These are phyloP conservation scores for Heterocephalus glaber DNA, from an alignment of 2,113 vertebrate genomes.

Conservation along the genomic window DNA sequence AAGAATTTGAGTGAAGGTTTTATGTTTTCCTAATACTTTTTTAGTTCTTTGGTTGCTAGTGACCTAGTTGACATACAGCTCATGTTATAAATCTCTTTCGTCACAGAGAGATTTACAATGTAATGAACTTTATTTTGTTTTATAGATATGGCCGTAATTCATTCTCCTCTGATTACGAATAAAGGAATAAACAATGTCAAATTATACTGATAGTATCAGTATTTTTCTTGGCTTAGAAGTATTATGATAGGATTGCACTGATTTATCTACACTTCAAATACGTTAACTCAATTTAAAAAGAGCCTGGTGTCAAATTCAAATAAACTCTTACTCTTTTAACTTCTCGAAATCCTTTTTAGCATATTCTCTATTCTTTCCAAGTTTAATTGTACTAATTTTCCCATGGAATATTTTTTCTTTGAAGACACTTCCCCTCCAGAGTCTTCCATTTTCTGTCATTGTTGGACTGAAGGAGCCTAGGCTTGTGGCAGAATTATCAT, in stretches of 20 bases:
- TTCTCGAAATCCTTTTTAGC: not conserved
- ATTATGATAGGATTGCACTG: not conserved
- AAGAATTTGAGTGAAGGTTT: constrained; percentile 25
- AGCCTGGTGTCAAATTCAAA: not conserved
- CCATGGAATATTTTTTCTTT: not conserved
- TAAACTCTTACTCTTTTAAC: not conserved
- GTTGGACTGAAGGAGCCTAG: not conserved
- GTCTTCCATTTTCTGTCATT: not conserved
- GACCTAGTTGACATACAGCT: not conserved
- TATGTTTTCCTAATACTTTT: not conserved
- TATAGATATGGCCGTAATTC: not conserved
- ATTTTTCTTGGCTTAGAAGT: not conserved
- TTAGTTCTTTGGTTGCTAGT: constrained; percentile 11
- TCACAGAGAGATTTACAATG: not conserved
- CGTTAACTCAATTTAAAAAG: constrained; percentile 15
- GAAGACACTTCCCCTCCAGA: not conserved
- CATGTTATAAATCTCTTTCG: constrained; percentile 2
- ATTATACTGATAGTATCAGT: not conserved
- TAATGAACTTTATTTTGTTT: not conserved
- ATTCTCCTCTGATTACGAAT: constrained; percentile 30
- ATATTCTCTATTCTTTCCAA: not conserved
- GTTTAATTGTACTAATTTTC: not conserved
- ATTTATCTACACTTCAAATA: constrained; percentile 43
- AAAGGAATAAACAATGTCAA: constrained; percentile 47
- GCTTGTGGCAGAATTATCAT: not conserved